Evolutionary conservation across 2,888 invertebrate species (phyloP).

Genomic region (Drosophila hamatofila): DNA sequence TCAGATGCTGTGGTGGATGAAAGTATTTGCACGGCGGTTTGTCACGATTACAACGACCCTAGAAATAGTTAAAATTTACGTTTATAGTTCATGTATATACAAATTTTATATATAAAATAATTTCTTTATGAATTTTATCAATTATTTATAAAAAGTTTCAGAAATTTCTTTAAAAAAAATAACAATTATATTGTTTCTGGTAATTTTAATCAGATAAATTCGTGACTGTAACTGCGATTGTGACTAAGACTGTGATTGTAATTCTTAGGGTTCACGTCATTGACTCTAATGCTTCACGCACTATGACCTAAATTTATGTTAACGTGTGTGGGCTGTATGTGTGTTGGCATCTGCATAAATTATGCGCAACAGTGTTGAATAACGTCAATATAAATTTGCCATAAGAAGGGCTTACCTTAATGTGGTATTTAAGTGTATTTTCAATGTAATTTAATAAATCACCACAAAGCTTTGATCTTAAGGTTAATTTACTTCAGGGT

Average conservation of each 20-base stretch:
- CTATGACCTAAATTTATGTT: conserved; percentile 63
- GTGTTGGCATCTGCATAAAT: conserved; percentile 33
- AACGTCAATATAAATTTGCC: conserved; percentile 34
- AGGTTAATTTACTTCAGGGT: conserved; percentile 1
- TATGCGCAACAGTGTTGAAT: conserved; percentile 42
- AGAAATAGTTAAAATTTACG: conserved; percentile 82
- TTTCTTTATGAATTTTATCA: no score
- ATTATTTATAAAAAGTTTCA: no score
- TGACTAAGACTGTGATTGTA: no score
- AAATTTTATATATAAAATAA: no score
- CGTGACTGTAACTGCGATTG: no score
- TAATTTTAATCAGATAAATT: no score
- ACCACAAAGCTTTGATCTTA: background rate
- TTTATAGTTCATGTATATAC: no score
- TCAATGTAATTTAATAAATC: background rate
- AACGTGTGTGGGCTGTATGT: background rate
- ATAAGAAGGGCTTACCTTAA: background rate
- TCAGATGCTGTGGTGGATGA: conserved; percentile 99
- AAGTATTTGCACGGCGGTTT: conserved; percentile 99
- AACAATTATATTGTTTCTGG: no score
- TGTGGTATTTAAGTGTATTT: background rate
- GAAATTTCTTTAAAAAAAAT: no score
- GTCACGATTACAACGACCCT: conserved; percentile 99
- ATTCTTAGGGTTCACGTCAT: no score
- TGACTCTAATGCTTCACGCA: conserved; percentile 38